Evolutionary conservation across 2,113 vertebrate species (phyloP), one percentile per base, ranked within the genome.

Genomic region (Oreochromis aureus): DNA sequence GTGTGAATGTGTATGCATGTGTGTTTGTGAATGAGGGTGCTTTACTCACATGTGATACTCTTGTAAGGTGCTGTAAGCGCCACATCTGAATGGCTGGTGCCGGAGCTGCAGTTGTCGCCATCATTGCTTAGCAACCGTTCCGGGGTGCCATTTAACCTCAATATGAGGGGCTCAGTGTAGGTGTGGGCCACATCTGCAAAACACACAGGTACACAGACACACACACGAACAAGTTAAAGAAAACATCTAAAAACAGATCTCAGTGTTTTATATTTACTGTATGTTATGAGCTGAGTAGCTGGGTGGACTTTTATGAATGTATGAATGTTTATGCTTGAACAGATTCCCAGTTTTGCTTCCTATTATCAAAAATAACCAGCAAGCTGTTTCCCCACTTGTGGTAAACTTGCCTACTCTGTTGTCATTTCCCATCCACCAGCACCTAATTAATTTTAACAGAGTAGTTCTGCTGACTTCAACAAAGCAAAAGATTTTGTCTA

Each of bases 21-120:
- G 66, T 86, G 61, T 71, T 32, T 81, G n/a, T 84, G 36, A 59
- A 39, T 22, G 24, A 48, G 27, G 18, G 54, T 18, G 80, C 51
- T 89, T 86, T 89, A 95, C 96, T 96, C 91, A 97, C 96, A 96
- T 86, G 95, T 97, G 84, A 96, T 92, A 81, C 91, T 96, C 82
- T 90, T 95, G 91, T 84, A 85, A 59, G 95, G 90, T 27, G 94
- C 87, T 5, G 86, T 87, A 30, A 93, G 89, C 73, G 87, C 92
- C 2, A 90, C 44, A 82, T 94, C 92, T 22, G 91, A 90, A 59
- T 94, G 90, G 83, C 88, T 87, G 88, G 89, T 89, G 91, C 87
- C 91, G 71, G 92, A 89, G 59, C 92, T 94, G 87, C 94, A 87
- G 39, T 91, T 93, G 78, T 95, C 91, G 82, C 81, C 85, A 13